Base-by-base conservation (phyloP, 2,113 vertebrate genomes). In the Syngnathoides biaculeatus region DNA sequence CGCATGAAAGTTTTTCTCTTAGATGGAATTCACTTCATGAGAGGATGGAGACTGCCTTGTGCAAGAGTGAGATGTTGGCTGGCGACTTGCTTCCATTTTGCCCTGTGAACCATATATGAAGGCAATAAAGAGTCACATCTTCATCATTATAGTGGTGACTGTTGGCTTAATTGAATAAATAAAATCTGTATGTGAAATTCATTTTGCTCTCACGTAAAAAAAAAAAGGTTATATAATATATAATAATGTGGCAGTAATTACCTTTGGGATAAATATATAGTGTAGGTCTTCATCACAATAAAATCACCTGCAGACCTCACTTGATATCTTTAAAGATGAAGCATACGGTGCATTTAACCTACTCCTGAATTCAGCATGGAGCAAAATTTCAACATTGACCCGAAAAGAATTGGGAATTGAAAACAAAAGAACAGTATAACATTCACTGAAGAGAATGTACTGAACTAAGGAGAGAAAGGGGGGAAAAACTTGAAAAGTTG, bases 21-120 rank as follows among this genome's bases (percentile, higher is more conserved):
- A 20, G 72, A 35, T 5, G 30, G 71, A 69, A 65, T 15, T 1
- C 13, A 27, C 30, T 60, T 60, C 64, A 63, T 47, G 74, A 76
- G 65, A 12, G 72, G 68, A 63, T 77, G 56, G 53, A 60, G 53
- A 48, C 26, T 17, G 26, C 68, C 26, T 65, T 20, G 19, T 43
- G 66, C 72, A 64, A 65, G 69, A 27, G 55, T 30, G 59, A 42
- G 38, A 61, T 11, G 20, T 11, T 6, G 38, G 38, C 20, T 40
- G 55, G 26, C 8, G 55, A 30, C 14, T 57, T 30, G 55, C 55
- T 30, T 17, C 26, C 55, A 26, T 57, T 57, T 30, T 14, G 15
- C 55, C 14, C 30, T 19, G 55, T 19, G 26, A 30, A 56, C 58
- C 38, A 7, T 17, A 27, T 17, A 30, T 22, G 26, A 30, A 30